phyloP scores from a whole-genome alignment of 2,113 vertebrate genomes.

The Eclectus roratus region DNA sequence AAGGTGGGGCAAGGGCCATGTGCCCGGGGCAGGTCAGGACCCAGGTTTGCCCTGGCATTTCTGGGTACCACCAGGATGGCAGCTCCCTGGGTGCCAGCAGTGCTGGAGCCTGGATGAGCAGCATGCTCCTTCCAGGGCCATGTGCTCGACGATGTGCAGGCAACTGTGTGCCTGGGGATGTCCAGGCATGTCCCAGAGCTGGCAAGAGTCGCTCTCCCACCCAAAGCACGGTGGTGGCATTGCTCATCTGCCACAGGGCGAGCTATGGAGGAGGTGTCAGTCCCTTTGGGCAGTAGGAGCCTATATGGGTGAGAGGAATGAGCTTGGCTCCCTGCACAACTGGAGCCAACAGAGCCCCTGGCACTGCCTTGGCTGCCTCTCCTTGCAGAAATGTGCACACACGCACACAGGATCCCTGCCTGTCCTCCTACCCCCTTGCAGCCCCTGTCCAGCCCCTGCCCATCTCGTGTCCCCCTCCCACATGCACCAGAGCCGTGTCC shows the following conservation, averaged over 20 bases:
- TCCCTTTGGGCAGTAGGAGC: not conserved
- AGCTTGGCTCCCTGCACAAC: not conserved
- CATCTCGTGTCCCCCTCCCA: not conserved
- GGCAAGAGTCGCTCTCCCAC: not conserved
- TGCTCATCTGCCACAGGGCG: rapidly evolving
- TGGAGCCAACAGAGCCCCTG: too few relatives aligned
- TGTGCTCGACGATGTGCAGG: not conserved
- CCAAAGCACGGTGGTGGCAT: not conserved
- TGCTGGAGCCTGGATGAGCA: rapidly evolving
- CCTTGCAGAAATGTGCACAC: not conserved
- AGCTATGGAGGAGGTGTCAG: rapidly evolving
- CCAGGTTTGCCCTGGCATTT: not conserved
- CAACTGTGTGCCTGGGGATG: not conserved
- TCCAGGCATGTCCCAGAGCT: not conserved
- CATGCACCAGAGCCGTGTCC: not conserved
- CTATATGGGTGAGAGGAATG: rapidly evolving
- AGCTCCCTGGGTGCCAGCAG: not conserved
- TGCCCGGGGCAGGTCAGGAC: not conserved
- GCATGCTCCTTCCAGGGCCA: rapidly evolving
- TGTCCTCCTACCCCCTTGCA: not conserved
- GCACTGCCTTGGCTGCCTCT: not conserved
- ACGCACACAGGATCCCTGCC: not conserved
- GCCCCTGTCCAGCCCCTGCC: not conserved
- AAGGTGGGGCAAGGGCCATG: rapidly evolving
- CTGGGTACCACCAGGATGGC: not conserved